These are phyloP conservation scores for Cydia strobilella DNA, from an alignment of 1,140 invertebrate species.

Conservation along the genomic window DNA sequence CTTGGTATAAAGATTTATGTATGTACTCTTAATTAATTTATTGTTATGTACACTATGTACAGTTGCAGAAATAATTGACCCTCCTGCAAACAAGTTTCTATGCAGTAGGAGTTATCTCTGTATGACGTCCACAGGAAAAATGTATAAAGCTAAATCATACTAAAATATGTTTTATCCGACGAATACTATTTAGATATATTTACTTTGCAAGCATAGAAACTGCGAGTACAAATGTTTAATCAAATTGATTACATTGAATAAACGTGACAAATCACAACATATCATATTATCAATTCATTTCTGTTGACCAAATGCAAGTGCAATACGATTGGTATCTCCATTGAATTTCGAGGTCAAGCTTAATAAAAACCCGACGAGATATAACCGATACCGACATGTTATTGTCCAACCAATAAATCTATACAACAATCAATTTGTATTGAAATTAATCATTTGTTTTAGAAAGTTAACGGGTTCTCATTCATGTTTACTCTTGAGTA, in stretches of 20 bases:
- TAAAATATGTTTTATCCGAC: no score
- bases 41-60: no score
- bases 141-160: no score
- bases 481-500: conserved; percentile 7
- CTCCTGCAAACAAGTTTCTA: no score
- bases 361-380: conserved; percentile 18
- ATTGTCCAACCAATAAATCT: conserved; percentile 30
- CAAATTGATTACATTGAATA: background rate
- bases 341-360: background rate
- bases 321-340: conserved; percentile 18
- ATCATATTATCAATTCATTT: conserved; percentile 2
- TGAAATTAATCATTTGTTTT: conserved; percentile 30
- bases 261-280: conserved; percentile 10
- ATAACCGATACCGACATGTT: conserved; percentile 14
- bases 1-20: conserved; percentile 25
- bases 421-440: conserved; percentile 24
- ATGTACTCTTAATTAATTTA: background rate
- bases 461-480: conserved; percentile 9
- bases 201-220: no score
- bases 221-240: no score
- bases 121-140: no score
- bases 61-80: no score
- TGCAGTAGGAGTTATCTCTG: no score
- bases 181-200: no score
- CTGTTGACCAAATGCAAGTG: background rate